phyloP scores from a whole-genome alignment of 1,140 invertebrate species.

The Streblospio benedicti region DNA sequence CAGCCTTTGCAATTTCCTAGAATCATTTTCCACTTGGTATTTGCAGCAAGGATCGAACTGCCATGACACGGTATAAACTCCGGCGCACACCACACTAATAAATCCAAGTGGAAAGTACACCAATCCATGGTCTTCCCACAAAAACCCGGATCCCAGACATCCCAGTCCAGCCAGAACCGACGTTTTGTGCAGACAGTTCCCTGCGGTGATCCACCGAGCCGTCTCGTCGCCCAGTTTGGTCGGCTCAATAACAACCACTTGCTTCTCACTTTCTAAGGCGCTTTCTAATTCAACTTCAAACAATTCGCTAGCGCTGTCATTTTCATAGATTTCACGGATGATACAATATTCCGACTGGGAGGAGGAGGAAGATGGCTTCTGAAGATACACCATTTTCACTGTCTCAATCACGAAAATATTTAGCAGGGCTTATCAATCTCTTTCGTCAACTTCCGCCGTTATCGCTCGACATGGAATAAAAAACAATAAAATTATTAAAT shows the following conservation, averaged over 20 bases:
- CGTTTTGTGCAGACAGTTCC: constrained; percentile 86
- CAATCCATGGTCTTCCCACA: constrained; percentile 61
- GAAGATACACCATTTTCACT: too few relatives aligned
- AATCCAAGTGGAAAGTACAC: constrained; percentile 61
- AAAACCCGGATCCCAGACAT: constrained; percentile 60
- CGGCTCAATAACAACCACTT: constrained; percentile 81
- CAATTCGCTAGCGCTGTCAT: constrained; percentile 77
- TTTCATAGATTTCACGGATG: constrained; percentile 85
- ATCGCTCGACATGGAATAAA: too few relatives aligned
- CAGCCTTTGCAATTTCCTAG: constrained; percentile 51
- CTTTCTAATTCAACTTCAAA: constrained; percentile 86
- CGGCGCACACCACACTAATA: constrained; percentile 66
- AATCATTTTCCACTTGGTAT: constrained; percentile 67
- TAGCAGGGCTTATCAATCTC: too few relatives aligned
- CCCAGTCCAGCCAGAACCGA: constrained; percentile 72
- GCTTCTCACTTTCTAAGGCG: constrained; percentile 71
- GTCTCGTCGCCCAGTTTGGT: constrained; percentile 82
- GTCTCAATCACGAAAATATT: too few relatives aligned
- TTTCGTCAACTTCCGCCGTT: too few relatives aligned
- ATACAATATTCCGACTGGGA: constrained; percentile 52
- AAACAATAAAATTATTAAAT: too few relatives aligned
- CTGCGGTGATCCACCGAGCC: constrained; percentile 85
- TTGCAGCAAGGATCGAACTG: constrained; percentile 86
- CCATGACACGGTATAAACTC: constrained; percentile 78
- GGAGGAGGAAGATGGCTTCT: too few relatives aligned